Conservation (phyloP, 1,140 invertebrate genomes). For the Zaprionus inermis region DNA sequence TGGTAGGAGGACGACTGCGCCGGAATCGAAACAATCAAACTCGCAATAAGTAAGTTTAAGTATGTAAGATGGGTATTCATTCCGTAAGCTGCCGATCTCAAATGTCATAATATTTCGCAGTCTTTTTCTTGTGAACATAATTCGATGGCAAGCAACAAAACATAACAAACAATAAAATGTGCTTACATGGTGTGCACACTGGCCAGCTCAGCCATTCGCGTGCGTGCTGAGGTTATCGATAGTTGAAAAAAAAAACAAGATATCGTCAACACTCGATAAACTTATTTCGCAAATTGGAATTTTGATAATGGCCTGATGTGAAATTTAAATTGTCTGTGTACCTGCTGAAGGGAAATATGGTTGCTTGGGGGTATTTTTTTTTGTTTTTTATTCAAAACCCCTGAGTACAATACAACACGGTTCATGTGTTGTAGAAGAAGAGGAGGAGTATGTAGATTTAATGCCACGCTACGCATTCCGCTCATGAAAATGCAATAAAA, state of each 20-base stretch:
- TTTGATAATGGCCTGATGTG: neutral
- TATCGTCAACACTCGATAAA: neutral
- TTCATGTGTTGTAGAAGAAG: slow-evolving; percentile 12
- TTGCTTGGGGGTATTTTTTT: neutral
- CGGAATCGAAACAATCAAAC: slow-evolving; percentile 8
- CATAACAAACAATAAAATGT: neutral
- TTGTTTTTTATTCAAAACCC: neutral
- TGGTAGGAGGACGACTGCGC: neutral
- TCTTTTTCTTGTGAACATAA: neutral
- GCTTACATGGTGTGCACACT: neutral
- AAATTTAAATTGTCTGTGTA: neutral
- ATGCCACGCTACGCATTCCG: slow-evolving; percentile 65
- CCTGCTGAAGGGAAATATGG: neutral
- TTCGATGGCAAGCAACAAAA: neutral
- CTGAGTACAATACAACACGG: neutral
- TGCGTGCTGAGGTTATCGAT: neutral
- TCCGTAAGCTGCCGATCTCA: neutral
- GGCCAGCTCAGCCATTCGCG: neutral
- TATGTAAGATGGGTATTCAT: slow-evolving; percentile 9
- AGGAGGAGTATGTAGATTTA: slow-evolving; percentile 55
- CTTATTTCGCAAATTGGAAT: neutral
- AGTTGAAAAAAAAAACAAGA: neutral
- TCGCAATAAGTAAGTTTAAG: slow-evolving; percentile 10
- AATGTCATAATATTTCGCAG: neutral
- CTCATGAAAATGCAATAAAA: slow-evolving; percentile 75